Evolutionary conservation across 53 echinoderm and acorn worm species (phyloP).

Genomic region (Stichopus horrens): DNA sequence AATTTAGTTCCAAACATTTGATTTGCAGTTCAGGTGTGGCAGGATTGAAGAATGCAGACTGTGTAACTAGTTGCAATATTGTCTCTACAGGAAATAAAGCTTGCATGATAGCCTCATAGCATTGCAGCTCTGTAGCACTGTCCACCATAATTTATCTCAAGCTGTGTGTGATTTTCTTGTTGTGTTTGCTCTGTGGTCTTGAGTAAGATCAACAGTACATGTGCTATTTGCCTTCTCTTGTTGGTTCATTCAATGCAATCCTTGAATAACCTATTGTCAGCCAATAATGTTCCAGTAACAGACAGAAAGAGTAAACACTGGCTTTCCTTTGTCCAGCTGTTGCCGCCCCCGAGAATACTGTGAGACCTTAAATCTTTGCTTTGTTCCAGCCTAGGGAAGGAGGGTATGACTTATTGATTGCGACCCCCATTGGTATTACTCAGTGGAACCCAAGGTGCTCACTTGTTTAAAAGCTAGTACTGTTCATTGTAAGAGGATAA

Average conservation of each 20-base stretch:
- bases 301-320: slow-evolving; percentile 13
- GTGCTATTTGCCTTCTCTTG: slow-evolving; percentile 20
- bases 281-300: slow-evolving; percentile 23
- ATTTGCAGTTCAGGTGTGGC: no score
- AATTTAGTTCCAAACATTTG: no score
- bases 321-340: slow-evolving; percentile 18
- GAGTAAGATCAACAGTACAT: slow-evolving; percentile 20
- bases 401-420: slow-evolving; percentile 34
- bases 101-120: no score
- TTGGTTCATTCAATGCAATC: not conserved
- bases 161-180: not conserved
- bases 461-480: no score
- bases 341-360: not conserved
- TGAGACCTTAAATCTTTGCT: slow-evolving; percentile 12
- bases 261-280: slow-evolving; percentile 22
- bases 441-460: not conserved
- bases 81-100: no score
- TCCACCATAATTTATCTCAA: not conserved
- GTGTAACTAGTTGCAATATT: no score
- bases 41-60: no score
- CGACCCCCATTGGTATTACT: not conserved
- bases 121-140: no score
- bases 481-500: no score
- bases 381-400: not conserved
- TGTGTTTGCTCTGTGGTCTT: slow-evolving; percentile 16